Evolutionary conservation across 2,797 vertebrate species (phyloP).

Genomic region (Decapterus maruadsi): DNA sequence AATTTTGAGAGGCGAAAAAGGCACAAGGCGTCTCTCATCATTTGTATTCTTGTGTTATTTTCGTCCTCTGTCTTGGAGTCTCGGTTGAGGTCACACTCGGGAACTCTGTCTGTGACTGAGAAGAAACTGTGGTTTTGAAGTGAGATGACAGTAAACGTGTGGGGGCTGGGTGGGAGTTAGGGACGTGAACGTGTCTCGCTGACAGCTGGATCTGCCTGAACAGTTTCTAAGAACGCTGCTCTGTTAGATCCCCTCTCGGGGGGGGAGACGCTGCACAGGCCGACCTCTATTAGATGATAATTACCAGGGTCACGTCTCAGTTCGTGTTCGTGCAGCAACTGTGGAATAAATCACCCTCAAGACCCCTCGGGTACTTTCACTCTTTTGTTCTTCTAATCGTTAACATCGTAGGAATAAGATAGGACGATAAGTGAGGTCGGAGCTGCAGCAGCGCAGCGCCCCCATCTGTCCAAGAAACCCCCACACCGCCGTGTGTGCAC

Average conservation of each 20-base stretch:
- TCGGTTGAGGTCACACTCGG: conserved; percentile 9
- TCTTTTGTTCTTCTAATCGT: neutral
- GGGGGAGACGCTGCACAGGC: no score
- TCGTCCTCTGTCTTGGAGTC: neutral
- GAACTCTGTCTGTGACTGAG: conserved; percentile 19
- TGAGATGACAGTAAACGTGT: neutral
- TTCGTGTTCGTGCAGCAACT: neutral
- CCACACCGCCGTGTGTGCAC: neutral
- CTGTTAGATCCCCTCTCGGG: neutral
- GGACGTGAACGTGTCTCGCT: conserved; percentile 7
- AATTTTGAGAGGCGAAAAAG: no score
- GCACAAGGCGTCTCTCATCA: no score
- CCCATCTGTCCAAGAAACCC: neutral
- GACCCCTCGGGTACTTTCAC: neutral
- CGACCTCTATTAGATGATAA: neutral
- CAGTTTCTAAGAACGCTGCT: neutral
- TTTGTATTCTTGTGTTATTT: conserved; percentile 10
- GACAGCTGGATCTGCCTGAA: conserved; percentile 12
- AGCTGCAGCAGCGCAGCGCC: neutral
- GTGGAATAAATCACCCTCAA: neutral
- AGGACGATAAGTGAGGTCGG: neutral
- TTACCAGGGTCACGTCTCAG: neutral
- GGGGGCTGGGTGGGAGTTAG: conserved; percentile 12
- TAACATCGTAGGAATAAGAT: neutral
- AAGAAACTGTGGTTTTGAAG: conserved; percentile 5